Evolutionary conservation across 2,113 vertebrate genomes (phyloP).

Genomic region (Ptychochromis oligacanthus): DNA sequence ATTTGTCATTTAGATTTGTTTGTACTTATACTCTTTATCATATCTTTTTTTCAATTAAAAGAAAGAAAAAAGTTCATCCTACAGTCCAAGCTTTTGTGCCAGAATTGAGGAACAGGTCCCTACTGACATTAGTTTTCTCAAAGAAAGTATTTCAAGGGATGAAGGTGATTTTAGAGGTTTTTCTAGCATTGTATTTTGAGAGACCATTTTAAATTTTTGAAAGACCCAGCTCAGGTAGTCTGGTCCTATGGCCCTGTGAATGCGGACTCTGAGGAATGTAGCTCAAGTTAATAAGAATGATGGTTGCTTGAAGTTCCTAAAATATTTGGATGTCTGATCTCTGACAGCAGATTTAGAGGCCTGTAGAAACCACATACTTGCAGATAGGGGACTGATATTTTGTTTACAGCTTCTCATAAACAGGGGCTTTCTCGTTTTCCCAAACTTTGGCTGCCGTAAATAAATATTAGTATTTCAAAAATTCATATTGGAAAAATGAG

Average conservation of each 20-base stretch:
- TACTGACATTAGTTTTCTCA: too few relatives aligned
- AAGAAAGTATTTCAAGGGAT: too few relatives aligned
- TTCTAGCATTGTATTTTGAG: too few relatives aligned
- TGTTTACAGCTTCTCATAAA: constrained; percentile 1
- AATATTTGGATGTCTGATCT: not conserved
- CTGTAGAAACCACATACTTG: not conserved
- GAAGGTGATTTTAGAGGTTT: too few relatives aligned
- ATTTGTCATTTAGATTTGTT: too few relatives aligned
- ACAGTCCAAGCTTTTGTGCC: too few relatives aligned
- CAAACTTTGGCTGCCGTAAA: not conserved
- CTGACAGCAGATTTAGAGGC: not conserved
- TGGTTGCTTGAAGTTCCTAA: not conserved
- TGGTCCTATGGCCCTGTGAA: not conserved
- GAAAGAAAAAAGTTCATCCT: too few relatives aligned
- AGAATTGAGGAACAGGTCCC: too few relatives aligned
- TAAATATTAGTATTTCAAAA: not conserved
- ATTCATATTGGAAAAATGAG: too few relatives aligned
- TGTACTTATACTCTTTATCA: too few relatives aligned
- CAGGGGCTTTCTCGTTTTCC: not conserved
- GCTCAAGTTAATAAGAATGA: too few relatives aligned
- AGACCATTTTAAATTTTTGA: not conserved
- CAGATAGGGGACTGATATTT: not conserved
- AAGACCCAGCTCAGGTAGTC: not conserved
- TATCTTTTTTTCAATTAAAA: too few relatives aligned
- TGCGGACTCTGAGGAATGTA: not conserved